A percentile compares a stretch with the other conserved stretches of the same genome.
Evolutionary conservation across 64 coral and sea anemone genomes (phyloP).

Genomic region (Montipora efflorescens): DNA sequence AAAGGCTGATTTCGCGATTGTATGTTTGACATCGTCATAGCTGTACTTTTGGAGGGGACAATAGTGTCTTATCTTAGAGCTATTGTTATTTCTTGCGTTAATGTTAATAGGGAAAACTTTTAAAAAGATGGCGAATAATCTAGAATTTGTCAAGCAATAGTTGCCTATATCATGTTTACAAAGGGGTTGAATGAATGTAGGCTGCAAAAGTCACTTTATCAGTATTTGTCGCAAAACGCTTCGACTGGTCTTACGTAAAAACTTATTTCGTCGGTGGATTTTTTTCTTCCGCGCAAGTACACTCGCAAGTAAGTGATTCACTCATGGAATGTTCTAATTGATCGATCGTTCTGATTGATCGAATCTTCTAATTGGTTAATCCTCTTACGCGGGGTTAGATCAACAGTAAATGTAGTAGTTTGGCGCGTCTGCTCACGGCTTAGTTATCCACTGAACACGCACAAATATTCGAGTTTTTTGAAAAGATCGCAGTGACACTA

Average conservation of each 20-base stretch:
- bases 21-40: neutral
- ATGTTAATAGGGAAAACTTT: neutral
- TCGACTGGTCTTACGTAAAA: too few species aligned
- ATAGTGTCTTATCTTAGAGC: neutral
- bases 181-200: too few species aligned
- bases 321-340: neutral
- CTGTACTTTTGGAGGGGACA: neutral
- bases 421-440: neutral
- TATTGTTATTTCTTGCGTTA: neutral
- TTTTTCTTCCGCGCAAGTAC: neutral
- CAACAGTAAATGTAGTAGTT: neutral
- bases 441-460: neutral
- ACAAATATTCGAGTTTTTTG: neutral
- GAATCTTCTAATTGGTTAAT: conserved; percentile 1
- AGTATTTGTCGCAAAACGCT: too few species aligned
- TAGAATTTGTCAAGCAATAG: neutral
- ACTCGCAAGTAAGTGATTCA: neutral
- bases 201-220: too few species aligned
- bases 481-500: neutral
- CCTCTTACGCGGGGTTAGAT: neutral
- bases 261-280: neutral
- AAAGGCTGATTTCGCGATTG: too few species aligned
- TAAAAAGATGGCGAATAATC: neutral
- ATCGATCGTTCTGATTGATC: neutral
- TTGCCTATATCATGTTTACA: neutral